A percentile compares a stretch with the other conserved stretches of the same genome.
Conservation (phyloP, 2,888 invertebrate genomes). For the Sylvicola cinctus region DNA sequence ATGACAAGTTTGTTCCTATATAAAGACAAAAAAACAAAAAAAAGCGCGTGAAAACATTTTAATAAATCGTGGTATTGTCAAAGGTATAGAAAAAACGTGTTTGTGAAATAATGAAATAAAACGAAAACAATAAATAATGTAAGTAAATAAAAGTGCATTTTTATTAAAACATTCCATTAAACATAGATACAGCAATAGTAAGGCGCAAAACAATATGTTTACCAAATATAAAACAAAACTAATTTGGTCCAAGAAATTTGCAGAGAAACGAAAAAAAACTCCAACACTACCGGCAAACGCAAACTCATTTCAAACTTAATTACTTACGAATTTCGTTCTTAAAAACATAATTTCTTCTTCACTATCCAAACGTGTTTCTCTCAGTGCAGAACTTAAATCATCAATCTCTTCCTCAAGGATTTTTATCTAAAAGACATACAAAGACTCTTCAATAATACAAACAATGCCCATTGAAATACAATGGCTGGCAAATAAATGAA, state of each 20-base stretch:
- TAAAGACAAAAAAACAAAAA: slow-evolving; percentile 8
- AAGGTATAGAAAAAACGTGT: too few relatives aligned
- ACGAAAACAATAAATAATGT: too few relatives aligned
- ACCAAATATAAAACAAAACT: too few relatives aligned
- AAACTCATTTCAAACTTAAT: slow-evolving; percentile 10
- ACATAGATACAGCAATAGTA: too few relatives aligned
- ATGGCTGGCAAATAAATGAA: neutral
- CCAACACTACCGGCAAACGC: too few relatives aligned
- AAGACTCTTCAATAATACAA: neutral
- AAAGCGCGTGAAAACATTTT: slow-evolving; percentile 9
- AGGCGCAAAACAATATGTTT: too few relatives aligned
- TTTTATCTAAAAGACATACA: slow-evolving; percentile 20
- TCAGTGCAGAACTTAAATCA: slow-evolving; percentile 44
- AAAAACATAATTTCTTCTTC: slow-evolving; percentile 32
- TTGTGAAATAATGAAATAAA: too few relatives aligned
- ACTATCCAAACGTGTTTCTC: slow-evolving; percentile 26
- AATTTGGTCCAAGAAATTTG: too few relatives aligned
- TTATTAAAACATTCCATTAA: too few relatives aligned
- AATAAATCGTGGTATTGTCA: slow-evolving; percentile 5
- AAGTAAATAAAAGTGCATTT: too few relatives aligned
- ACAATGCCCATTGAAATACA: too few relatives aligned
- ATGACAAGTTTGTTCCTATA: slow-evolving; percentile 17
- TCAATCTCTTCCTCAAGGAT: slow-evolving; percentile 53
- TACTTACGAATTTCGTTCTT: slow-evolving; percentile 36
- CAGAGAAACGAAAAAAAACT: too few relatives aligned